Evolutionary conservation across 1,140 invertebrate species (phyloP), one percentile per base, ranked within the genome.

Genomic region (Diorhabda carinulata): DNA sequence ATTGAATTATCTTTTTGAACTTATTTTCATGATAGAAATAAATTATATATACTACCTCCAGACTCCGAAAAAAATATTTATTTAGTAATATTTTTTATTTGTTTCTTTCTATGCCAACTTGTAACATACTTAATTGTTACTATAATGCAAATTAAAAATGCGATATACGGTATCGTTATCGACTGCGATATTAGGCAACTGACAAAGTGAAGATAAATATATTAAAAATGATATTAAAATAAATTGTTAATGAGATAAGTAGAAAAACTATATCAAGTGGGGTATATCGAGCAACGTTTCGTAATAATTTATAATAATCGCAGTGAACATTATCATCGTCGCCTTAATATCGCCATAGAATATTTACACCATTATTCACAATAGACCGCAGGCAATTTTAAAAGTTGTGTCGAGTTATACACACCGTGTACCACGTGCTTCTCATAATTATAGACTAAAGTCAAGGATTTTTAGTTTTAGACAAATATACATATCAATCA

Each of bases 361-460:
- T 52, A 52, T 52, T 25, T 25, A 25, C 25, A 52, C 47, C 6
- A 8, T 52, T 52, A 52, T 52, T 52, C 3, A 52, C 47, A 52
- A 52, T 52, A 3, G 6, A 52, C 47, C 47, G 47, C 47, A 52
- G 47, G 47, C 47, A 52, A 52, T 52, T 8, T 52, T n/a, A 52
- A 3, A 52, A 52, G 47, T 52, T 52, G 6, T 52, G 47, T 52
- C 47, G 47, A 52, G 47, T n/a, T 52, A 52, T 3, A 52, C 47
- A 52, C 47, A 52, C 47, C 47, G 47, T 25, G 25, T 52, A 52
- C 47, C 47, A 52, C 47, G 47, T 52, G 47, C 47, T 52, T 52
- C n/a, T n/a, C 47, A 52, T 52, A 52, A 52, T 52, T 52, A 52
- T n/a, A 52, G n/a, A 52, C 47, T 52, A 52, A 52, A 52, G 47